A percentile compares a stretch with the other conserved stretches of the same genome.
Conservation (phyloP, 2,888 invertebrate genomes). For the Yponomeuta evonymella region DNA sequence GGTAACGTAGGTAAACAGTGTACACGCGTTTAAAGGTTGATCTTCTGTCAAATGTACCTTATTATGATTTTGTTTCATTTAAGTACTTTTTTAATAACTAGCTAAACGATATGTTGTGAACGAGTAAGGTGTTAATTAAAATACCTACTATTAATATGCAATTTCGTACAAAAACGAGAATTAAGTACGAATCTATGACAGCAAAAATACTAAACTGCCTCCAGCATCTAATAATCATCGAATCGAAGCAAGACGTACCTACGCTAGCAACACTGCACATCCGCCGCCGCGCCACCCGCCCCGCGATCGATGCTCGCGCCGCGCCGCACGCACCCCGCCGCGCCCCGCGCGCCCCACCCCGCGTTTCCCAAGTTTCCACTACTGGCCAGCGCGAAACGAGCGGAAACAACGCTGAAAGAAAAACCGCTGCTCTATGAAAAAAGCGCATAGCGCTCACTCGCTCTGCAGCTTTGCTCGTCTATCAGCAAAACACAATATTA, state of each 20-base stretch:
- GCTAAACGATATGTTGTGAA: too few species aligned
- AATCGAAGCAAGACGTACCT: neutral
- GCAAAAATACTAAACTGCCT: neutral
- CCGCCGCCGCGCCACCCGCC: constrained; percentile 30
- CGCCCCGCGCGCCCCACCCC: constrained; percentile 41
- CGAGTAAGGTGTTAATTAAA: too few species aligned
- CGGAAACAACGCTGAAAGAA: neutral
- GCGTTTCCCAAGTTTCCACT: constrained; percentile 65
- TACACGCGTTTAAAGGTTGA: too few species aligned
- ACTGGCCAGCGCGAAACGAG: neutral
- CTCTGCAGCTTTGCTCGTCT: too few species aligned
- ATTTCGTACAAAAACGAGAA: neutral
- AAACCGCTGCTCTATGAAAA: neutral
- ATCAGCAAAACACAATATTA: too few species aligned
- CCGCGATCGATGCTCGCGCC: constrained; percentile 57
- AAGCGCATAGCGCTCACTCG: constrained; percentile 17
- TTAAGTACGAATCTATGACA: neutral
- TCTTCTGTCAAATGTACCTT: too few species aligned
- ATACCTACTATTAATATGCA: too few species aligned
- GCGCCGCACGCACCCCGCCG: constrained; percentile 42
- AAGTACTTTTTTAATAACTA: too few species aligned
- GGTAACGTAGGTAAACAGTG: too few species aligned
- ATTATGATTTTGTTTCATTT: too few species aligned
- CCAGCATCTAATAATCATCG: neutral
- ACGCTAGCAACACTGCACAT: neutral